These are phyloP conservation scores for Ploceus nigricollis DNA, from an alignment of 2,113 vertebrate species.

Conservation along the genomic window DNA sequence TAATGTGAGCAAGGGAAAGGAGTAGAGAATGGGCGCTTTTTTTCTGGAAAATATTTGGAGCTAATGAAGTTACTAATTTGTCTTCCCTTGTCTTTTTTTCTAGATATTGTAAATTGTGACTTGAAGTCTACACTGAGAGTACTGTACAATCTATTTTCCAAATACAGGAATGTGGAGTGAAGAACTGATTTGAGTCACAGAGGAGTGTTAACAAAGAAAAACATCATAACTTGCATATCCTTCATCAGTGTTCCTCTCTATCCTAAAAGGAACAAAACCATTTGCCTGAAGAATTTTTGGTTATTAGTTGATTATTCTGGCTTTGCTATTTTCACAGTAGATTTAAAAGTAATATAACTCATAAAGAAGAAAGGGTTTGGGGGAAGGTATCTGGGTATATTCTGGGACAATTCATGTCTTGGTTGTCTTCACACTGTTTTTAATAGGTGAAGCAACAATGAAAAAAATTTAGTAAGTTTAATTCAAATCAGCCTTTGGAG, in stretches of 20 bases:
- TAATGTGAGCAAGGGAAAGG: background rate
- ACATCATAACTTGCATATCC: background rate
- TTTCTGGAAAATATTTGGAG: background rate
- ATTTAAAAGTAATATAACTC: background rate
- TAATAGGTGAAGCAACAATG: background rate
- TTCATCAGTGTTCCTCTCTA: background rate
- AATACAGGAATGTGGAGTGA: conserved; percentile 90
- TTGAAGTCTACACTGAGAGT: conserved; percentile 95
- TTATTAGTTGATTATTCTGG: background rate
- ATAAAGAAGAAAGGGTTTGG: background rate
- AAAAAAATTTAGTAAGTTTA: background rate
- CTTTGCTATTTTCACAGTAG: background rate
- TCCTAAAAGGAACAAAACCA: background rate
- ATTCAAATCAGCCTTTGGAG: background rate
- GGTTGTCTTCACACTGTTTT: background rate
- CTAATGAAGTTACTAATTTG: background rate
- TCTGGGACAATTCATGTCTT: background rate
- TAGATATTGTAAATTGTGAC: conserved; percentile 98
- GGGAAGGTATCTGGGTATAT: background rate
- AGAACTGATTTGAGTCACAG: background rate
- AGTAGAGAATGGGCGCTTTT: background rate
- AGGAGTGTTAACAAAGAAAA: background rate
- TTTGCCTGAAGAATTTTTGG: background rate
- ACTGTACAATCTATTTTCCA: conserved; percentile 97
- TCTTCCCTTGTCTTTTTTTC: background rate